Conservation (phyloP, 2,797 vertebrate genomes). For the Rhynchotus rufescens region DNA sequence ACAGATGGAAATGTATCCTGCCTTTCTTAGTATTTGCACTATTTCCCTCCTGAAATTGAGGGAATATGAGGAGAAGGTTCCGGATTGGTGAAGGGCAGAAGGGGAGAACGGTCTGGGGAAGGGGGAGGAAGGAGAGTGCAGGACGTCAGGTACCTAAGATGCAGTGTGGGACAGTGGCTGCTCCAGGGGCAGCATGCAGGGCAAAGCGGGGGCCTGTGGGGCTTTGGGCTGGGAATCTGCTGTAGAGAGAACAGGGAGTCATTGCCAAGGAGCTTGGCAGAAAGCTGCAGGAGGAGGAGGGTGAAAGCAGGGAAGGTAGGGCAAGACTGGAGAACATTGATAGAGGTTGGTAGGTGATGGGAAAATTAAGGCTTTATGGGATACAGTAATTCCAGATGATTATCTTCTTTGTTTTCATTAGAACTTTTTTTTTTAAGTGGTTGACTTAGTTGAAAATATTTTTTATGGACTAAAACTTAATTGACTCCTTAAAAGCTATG, state of each 20-base stretch:
- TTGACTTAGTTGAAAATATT: background rate
- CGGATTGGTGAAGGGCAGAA: background rate
- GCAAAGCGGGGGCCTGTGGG: background rate
- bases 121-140: background rate
- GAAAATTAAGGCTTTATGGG: background rate
- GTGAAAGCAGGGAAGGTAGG: background rate
- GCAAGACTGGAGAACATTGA: background rate
- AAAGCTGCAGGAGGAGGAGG: background rate
- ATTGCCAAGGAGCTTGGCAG: rapidly evolving
- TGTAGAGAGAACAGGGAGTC: background rate
- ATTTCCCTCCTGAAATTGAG: background rate
- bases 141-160: rapidly evolving
- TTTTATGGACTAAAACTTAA: background rate
- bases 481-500: background rate
- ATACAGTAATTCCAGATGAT: background rate
- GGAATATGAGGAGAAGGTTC: background rate
- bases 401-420: too few species aligned
- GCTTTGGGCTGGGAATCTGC: background rate
- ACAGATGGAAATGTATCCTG: background rate
- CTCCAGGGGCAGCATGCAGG: background rate
- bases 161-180: rapidly evolving
- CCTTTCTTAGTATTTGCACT: background rate
- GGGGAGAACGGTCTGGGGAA: background rate
- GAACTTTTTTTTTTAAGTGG: rapidly evolving
- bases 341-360: background rate